Percentiles rank a stretch among this genome's conserved stretches.
Evolutionary conservation across 2,113 vertebrate genomes (phyloP).

Genomic region (Saccopteryx bilineata): DNA sequence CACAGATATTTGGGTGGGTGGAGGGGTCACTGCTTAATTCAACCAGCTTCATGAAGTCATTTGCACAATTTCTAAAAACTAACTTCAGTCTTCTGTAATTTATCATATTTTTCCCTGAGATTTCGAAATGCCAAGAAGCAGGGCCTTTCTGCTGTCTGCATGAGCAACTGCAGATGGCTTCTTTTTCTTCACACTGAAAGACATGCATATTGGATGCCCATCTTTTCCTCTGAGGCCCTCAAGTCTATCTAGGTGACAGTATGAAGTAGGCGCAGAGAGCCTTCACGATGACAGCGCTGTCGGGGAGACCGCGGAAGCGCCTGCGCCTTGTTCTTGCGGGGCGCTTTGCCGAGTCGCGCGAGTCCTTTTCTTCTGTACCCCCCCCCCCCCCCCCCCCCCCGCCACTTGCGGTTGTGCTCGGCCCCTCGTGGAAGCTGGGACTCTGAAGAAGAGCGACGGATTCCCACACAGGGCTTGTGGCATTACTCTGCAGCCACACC

Average conservation of each 20-base stretch:
- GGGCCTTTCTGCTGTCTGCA: slow-evolving; percentile 47
- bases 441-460: neutral
- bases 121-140: neutral
- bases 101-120: slow-evolving; percentile 30
- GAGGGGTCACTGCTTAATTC: neutral
- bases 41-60: slow-evolving; percentile 34
- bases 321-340: neutral
- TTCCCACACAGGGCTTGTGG: neutral
- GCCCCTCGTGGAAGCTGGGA: neutral
- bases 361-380: neutral
- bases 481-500: slow-evolving; percentile 20
- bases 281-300: neutral
- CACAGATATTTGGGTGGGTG: neutral
- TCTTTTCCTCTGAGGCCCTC: neutral
- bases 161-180: neutral
- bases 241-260: neutral
- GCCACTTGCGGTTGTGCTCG: neutral
- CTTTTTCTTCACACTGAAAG: neutral
- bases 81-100: slow-evolving; percentile 40
- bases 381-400: neutral
- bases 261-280: neutral
- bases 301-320: neutral
- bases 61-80: slow-evolving; percentile 56
- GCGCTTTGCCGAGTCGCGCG: neutral
- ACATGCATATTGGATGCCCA: rapidly evolving